Percentiles rank a stretch among this genome's conserved stretches.
These are phyloP conservation scores for Pelodytes ibericus DNA, from an alignment of 2,797 vertebrate genomes.

Conservation along the genomic window DNA sequence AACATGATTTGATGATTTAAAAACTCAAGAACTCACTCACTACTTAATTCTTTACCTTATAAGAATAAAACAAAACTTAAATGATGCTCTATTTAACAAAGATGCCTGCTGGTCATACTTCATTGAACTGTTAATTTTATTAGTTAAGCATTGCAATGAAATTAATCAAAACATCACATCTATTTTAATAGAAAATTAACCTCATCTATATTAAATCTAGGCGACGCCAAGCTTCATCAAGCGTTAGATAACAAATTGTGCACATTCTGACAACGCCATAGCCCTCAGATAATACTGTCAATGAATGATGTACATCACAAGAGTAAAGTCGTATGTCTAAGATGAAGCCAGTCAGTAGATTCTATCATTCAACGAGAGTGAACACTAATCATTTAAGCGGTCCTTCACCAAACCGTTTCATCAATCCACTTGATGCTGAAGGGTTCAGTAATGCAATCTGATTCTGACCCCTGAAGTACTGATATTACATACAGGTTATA, in stretches of 20 bases:
- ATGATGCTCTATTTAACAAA: conserved; percentile 13
- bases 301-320: conserved; percentile 6
- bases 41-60: background rate
- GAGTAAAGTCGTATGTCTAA: background rate
- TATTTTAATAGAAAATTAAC: conserved; percentile 50
- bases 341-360: background rate
- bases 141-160: conserved; percentile 41
- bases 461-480: background rate
- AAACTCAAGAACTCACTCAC: too few species aligned
- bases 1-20: too few species aligned
- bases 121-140: conserved; percentile 50
- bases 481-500: conserved; percentile 12
- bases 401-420: background rate
- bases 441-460: background rate
- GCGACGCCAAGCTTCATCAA: conserved; percentile 42
- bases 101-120: conserved; percentile 46
- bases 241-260: conserved; percentile 27
- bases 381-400: conserved; percentile 8
- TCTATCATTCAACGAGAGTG: background rate
- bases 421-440: background rate
- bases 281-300: conserved; percentile 3
- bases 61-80: background rate
- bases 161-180: conserved; percentile 47
- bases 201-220: conserved; percentile 49
- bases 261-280: conserved; percentile 15